Evolutionary conservation across 2,888 invertebrate species (phyloP), one percentile per base, ranked within the genome.

Genomic region (Cremastobaeus sp.): DNA sequence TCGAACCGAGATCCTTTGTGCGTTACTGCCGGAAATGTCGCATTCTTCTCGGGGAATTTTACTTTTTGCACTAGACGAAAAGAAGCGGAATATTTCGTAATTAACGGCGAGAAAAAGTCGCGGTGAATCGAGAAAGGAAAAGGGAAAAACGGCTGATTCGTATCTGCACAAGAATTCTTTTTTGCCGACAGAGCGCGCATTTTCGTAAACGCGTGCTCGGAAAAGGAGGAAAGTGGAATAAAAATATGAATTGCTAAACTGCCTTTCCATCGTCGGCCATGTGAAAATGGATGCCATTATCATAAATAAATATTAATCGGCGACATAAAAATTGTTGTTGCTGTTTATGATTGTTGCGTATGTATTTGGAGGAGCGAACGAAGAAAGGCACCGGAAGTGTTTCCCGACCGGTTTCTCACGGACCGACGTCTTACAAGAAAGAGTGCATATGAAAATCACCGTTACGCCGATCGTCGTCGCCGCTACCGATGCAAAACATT

Each of bases 361-460:
- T n/a, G 25, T 2, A n/a, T 45, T 60, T 32, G 55, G 45, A 54
- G 14, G 35, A 39, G 21, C 32, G 43, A 47, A 50, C 4, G 34
- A 64, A 57, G 52, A 59, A 55, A 62, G 41, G 47, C 68, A 55
- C 37, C 59, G 64, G 62, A 68, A 73, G 59, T 48, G 55, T 62
- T 73, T 57, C 55, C 25, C 64, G 52, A 68, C 73, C 45, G 68
- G 74, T 74, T 74, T 70, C 70, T 70, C 70, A 65, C 52, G 52
- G 62, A 70, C 48, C 59, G 62, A 28, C 66, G 39, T 72, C 62
- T 48, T 50, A 55, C 62, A 60, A 72, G 69, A 76, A 72, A 60
- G 62, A 76, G 69, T 52, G 47, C 65, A 34, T 57, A 74, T 64
- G 71, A 76, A 74, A 74, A 77, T 74, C 69, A 65, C 72, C 72